Base-by-base conservation (phyloP, 1,140 invertebrate genomes). In the Papilio helenus region DNA sequence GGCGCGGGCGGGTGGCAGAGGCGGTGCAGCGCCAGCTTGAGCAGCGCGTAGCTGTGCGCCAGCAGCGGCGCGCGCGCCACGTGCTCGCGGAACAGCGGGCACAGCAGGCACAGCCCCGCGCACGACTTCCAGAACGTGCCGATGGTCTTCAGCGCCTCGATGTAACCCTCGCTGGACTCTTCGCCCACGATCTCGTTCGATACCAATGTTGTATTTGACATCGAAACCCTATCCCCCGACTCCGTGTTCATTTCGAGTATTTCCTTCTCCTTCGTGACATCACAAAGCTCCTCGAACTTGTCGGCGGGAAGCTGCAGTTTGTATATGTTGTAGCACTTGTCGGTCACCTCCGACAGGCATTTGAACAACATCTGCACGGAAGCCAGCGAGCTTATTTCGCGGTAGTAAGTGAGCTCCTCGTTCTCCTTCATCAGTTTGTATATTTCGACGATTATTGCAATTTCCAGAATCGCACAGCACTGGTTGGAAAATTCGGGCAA, bases 391-490 rank as follows among this genome's bases (percentile, higher is more conserved):
- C 88, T 86, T 76, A 95, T 89, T 23, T 94, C 93, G 29, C 93
- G 83, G 12, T 81, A 90, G 76, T 93, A 90, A 0, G 87, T 82
- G 23, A 88, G 73, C 80, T 86, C 92, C 29, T 76, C 81, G 84
- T 89, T 92, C 34, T 95, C 94, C 65, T 90, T 92, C 72, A 89
- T 88, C 12, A 92, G 81, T 76, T 94, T 95, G 83, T 95, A 95
- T 73, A 96, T 95, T 83, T 96, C 96, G 72, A 96, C 95, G 4
- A 96, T 95, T 0, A 96, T 96, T 0, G 95, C 92, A 65, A 96
- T 95, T 87, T 97, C 96, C 7, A 97, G 87, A 29, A 97, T 93
- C 14, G 94, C 93, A 80, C 96, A 97, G 82, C 96, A 96, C 42
- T 94, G 95, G 79, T 95, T 95, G 0, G 95, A 95, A 80, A 97